Conservation (phyloP, 2,888 invertebrate genomes). For the Tetanocera ferruginea region DNA sequence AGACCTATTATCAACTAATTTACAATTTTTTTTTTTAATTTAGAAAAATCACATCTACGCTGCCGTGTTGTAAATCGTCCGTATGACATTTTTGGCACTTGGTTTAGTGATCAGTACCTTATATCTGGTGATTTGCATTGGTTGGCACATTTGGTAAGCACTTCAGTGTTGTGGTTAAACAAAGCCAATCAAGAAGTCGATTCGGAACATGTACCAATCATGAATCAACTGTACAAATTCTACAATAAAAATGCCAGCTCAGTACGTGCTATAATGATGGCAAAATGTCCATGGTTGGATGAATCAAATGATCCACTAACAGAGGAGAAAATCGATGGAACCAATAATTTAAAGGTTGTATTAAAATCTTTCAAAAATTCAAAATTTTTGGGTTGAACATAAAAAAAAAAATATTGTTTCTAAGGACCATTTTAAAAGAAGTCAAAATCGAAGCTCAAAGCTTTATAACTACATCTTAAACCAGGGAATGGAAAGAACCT, state of each 20-base stretch:
- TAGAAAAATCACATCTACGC: constrained; percentile 78
- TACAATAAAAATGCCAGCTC: constrained; percentile 86
- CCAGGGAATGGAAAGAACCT: too few relatives aligned
- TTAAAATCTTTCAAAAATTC: too few relatives aligned
- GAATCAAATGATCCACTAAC: constrained; percentile 62
- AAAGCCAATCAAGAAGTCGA: constrained; percentile 85
- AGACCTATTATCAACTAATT: too few relatives aligned
- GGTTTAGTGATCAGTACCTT: constrained; percentile 86
- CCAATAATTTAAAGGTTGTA: background rate
- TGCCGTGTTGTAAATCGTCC: constrained; percentile 86
- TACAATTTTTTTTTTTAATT: constrained; percentile 13
- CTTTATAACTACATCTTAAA: too few relatives aligned
- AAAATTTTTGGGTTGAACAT: too few relatives aligned
- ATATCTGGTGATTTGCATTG: constrained; percentile 86
- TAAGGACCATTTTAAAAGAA: too few relatives aligned
- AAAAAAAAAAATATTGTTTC: too few relatives aligned
- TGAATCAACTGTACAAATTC: constrained; percentile 80
- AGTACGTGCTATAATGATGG: constrained; percentile 82
- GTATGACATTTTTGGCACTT: constrained; percentile 90
- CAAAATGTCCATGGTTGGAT: constrained; percentile 74
- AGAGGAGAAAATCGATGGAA: constrained; percentile 35
- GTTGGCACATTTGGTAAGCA: constrained; percentile 81
- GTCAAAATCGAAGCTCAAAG: too few relatives aligned
- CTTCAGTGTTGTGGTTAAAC: constrained; percentile 84
- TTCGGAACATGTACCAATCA: constrained; percentile 83